Evolutionary conservation across 2,888 invertebrate species (phyloP), one percentile per base, ranked within the genome.

Genomic region (Drosophila fulvimacula): DNA sequence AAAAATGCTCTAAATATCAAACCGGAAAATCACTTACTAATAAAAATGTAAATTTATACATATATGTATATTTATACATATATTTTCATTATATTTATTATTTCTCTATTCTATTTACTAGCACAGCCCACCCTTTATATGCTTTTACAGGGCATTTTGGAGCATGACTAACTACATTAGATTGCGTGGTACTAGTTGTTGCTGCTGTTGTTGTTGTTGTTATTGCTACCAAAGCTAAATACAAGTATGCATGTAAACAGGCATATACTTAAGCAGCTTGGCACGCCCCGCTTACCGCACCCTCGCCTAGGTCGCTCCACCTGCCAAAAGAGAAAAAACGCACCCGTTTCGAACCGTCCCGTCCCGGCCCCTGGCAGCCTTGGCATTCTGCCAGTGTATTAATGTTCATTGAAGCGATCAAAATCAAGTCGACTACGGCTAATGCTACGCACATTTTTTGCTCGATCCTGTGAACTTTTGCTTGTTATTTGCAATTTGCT

Each of bases 391-490:
- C 41, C 67, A 66, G 80, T 81, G 71, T 88, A 88, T 89, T 90
- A 90, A 82, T 90, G 88, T 88, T 89, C 88, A 90, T 81, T 90
- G 88, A 90, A 78, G 82, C 90, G 82, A 83, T 76, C 72, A 86
- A 88, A 90, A 90, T 90, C 84, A 89, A 89, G 84, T 90, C 90
- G 88, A 81, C 88, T 87, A 82, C 77, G 80, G 83, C 88, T 84
- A 84, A 84, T 84, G 82, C 81, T 77, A 84, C 88, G 79, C 90
- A 81, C 86, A 84, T 74, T 82, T 75, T 72, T 73, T 76, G 53
- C 75, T 63, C 68, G 76, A 75, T 72, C 72, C 65, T 74, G 81
- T 74, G 71, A 82, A 87, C 79, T 80, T 83, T 88, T 59, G 76
- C 82, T 86, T 84, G 88, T 86, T 88, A 84, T 88, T 86, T 78